Percentiles rank a stretch among this genome's conserved stretches.
Conservation (phyloP, 2,113 vertebrate species). For the Sterna hirundo region DNA sequence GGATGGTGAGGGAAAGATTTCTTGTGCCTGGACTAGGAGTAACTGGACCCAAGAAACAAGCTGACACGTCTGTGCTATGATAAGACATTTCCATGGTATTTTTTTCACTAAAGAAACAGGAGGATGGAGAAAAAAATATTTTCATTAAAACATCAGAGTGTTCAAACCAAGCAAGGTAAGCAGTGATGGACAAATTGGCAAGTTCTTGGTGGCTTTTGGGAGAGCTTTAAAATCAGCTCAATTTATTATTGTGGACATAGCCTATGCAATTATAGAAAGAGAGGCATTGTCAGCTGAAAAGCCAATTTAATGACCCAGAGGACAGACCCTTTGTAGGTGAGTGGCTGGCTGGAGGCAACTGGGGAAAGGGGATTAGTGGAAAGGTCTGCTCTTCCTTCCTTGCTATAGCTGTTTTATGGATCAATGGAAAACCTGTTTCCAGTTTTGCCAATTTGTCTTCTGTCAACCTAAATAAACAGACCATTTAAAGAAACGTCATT, state of each 20-base stretch:
- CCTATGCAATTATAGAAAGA: not conserved
- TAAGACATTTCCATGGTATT: not conserved
- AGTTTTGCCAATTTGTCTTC: conserved; percentile 35
- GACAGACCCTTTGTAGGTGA: not conserved
- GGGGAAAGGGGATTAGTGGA: not conserved
- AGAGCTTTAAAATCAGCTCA: not conserved
- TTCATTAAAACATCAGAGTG: not conserved
- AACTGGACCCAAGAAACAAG: not conserved
- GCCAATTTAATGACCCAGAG: not conserved
- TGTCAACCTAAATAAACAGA: conserved; percentile 27
- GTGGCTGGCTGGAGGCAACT: not conserved
- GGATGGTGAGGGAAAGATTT: not conserved
- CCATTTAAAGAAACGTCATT: conserved; percentile 32
- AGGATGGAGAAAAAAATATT: not conserved
- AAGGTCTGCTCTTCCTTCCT: not conserved
- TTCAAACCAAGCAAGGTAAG: not conserved
- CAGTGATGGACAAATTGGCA: not conserved
- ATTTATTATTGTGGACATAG: not conserved
- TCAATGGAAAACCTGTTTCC: conserved; percentile 21
- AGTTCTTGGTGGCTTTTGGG: not conserved
- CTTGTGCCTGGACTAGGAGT: not conserved
- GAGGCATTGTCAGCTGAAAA: not conserved
- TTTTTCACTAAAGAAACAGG: not conserved
- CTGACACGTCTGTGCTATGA: not conserved
- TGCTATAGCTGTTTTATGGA: not conserved